Base-by-base conservation (phyloP, 53 echinoderm and acorn worm species). In the Crossaster papposus region DNA sequence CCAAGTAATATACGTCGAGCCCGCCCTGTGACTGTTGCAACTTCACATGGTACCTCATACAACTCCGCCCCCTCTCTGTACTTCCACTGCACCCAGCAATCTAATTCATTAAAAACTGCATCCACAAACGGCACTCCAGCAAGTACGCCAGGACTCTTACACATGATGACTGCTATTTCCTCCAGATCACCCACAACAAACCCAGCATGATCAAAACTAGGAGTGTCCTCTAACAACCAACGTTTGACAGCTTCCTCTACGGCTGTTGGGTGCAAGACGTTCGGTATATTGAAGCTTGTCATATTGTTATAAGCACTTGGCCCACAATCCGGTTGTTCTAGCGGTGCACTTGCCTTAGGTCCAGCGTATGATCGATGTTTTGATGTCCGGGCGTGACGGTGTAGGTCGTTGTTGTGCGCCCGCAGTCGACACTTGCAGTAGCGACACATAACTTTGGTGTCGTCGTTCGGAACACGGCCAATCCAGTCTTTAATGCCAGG, bases 71-170 rank as follows among this genome's bases (percentile, higher is more conserved):
- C 98, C 93, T 97, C 98, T 1, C 85, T 36, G 58, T 77, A 70
- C 24, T 91, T 36, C 98, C 98, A 97, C 17, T 90, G 70, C 36
- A 97, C 95, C 36, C 85, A 71, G 89, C 98, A 97, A 44, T 91
- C 91, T 2, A 97, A 81, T 83, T 94, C 92, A 17, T 80, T 79
- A 63, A 95, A 97, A 36, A 97, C 91, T 30, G 95, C 98, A 64
- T 96, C 93, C 75, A 97, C 95, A 87, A 97, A 97, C 0, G 98
- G 98, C 9, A 95, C 92, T 2, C 98, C 98, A 74, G 95, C 95
- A 54, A 97, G 93, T 22, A 97, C 98, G 68, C 98, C 98, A 33
- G 88, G 88, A 30, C 95, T 96, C 89, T 97, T 97, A 89, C 98
- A 95, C 62, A 97, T 78, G 31, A 97, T 92, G 54, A 97, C 95